Evolutionary conservation across 2,113 vertebrate species (phyloP), one percentile per base, ranked within the genome.

Genomic region (Toxostoma redivivum): DNA sequence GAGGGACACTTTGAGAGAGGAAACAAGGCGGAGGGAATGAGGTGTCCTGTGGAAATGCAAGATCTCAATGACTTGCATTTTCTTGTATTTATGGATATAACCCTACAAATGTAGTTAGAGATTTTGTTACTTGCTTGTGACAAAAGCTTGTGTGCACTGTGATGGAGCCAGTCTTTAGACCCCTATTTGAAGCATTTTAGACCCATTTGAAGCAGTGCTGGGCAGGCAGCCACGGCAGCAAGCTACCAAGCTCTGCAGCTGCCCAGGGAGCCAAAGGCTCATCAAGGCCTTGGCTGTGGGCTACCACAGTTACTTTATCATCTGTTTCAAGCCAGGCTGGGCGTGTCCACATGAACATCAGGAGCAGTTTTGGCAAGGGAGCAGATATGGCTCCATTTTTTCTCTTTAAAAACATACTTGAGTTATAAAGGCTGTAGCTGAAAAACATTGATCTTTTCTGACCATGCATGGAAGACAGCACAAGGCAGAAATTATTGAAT

Each of bases 11-110:
- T 2, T 17, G 54, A 21, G 62, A 38, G 12, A 18, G 13, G 21
- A 83, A 83, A 33, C 28, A 78, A 74, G n/a, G 16, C 0, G 0
- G 19, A 7, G n/a, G 12, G 6, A 19, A 66, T 0, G 1, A 84
- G 24, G 20, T 15, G 28, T 65, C 67, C 54, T 30, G 23, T 47
- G 11, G 25, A 90, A 77, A 1, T 14, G 31, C 0, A 0, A 42
- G 11, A 62, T 47, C 74, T 33, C 47, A n/a, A 2, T 45, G n/a
- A 72, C 40, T 42, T 65, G 37, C 8, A 33, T 61, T 92, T 88
- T 72, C 62, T 38, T 65, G 35, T 65, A 45, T 69, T 77, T 93
- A 64, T 33, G 35, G 33, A 8, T 79, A 81, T 11, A 85, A 58
- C 35, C 25, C 16, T 70, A 22, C 1, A 1, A 16, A 27, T 8